Percentiles rank a stretch among this genome's conserved stretches.
phyloP scores from a whole-genome alignment of 2,797 vertebrate genomes.

The Fringilla coelebs region DNA sequence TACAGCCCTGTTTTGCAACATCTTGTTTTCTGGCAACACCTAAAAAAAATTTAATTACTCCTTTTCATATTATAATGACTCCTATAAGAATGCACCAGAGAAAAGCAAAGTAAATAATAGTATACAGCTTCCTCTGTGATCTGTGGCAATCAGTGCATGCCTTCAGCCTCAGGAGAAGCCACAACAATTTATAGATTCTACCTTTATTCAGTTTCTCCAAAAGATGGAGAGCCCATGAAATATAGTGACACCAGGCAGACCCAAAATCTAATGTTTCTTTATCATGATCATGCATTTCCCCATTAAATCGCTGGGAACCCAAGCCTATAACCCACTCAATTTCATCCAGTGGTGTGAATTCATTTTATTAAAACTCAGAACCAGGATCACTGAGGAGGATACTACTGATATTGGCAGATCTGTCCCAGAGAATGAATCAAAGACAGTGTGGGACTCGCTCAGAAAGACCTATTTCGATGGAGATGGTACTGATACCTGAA shows the following conservation, averaged over 20 bases:
- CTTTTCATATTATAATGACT: not conserved
- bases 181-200: not conserved
- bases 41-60: not conserved
- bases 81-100: not conserved
- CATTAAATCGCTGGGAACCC: not conserved
- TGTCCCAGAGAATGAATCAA: not conserved
- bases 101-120: not conserved
- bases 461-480: not conserved
- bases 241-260: not conserved
- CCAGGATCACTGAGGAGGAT: not conserved
- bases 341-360: not conserved
- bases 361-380: not conserved
- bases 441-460: not conserved
- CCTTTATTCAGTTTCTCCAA: not conserved
- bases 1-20: not conserved
- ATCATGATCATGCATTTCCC: not conserved
- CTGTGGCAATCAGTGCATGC: not conserved
- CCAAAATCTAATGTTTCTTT: not conserved
- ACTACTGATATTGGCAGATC: not conserved
- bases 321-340: not conserved
- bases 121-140: not conserved
- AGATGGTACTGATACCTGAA: conserved; percentile 41
- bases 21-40: not conserved
- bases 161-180: not conserved
- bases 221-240: not conserved